Evolutionary conservation across 2,113 vertebrate species (phyloP), one percentile per base, ranked within the genome.

Genomic region (Otus sunia): DNA sequence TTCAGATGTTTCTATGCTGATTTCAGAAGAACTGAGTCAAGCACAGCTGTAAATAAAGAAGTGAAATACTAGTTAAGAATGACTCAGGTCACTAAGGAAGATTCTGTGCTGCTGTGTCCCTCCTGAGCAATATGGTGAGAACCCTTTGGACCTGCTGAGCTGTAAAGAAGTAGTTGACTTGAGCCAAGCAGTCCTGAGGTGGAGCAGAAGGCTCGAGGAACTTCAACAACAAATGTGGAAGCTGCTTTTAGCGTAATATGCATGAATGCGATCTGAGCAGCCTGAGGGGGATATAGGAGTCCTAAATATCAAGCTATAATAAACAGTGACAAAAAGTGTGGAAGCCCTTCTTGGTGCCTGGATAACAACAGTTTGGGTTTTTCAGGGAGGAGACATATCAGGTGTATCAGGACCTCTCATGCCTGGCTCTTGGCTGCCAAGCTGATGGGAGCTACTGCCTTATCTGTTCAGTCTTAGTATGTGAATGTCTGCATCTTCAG

Each of bases 381-480:
- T 39, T 2, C 19, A 23, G 67, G 34, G 45, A 56, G 50, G 12
- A 32, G 66, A 32, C 12, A 16, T 53, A 15, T 58, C 29, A 36
- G 41, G 19, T 34, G 43, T 13, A 5, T 5, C 12, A 18, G 11
- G 62, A 32, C 20, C 43, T 58, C 30, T 49, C 0, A 4, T 60
- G 63, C 18, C 58, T 47, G 43, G 17, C 30, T 59, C 2, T 7
- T 13, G 89, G 77, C 41, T 27, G 9, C 43, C 27, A 18, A 49
- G 64, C 16, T 78, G n/a, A 4, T 47, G 39, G 29, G 30, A 93
- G 18, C 22, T 37, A 1, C 56, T 79, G 52, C 66, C 52, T 74
- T 15, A 9, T 26, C 34, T 2, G 0, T 43, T n/a, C 56, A 32
- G 22, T 20, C 47, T 11, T 56, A 53, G 39, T 9, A 3, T 1